Percentiles rank a stretch among this genome's conserved stretches.
Conservation (phyloP, 2,113 vertebrate genomes). For the Crotalus viridis region DNA sequence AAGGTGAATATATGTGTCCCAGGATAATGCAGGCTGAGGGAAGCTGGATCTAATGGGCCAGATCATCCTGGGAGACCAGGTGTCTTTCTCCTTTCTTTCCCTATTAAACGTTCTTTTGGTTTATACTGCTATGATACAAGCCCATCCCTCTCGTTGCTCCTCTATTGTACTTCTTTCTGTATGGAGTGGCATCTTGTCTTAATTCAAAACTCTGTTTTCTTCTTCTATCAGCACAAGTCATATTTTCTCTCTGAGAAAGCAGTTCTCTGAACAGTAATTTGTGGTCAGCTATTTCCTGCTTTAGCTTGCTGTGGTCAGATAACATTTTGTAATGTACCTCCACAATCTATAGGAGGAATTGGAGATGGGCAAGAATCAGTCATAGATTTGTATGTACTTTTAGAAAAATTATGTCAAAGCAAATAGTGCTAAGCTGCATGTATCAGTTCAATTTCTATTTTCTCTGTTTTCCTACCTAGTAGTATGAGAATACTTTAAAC, state of each 20-base stretch:
- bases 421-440: neutral
- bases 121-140: neutral
- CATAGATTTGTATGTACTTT: neutral
- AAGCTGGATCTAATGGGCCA: neutral
- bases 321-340: neutral
- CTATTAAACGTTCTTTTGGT: neutral
- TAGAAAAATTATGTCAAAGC: neutral
- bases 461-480: neutral
- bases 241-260: neutral
- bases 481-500: neutral
- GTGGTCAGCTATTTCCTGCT: neutral
- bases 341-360: neutral
- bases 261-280: neutral
- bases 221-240: neutral
- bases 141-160: neutral
- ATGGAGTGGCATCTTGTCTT: neutral
- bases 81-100: neutral
- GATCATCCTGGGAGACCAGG: neutral
- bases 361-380: neutral
- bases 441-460: neutral
- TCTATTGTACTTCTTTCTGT: neutral
- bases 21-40: neutral
- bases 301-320: neutral
- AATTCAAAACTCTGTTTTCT: neutral
- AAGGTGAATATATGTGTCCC: too few species aligned